A percentile compares a stretch with the other conserved stretches of the same genome.
These are phyloP conservation scores for Sinosuthora webbiana DNA, from an alignment of 2,113 vertebrate genomes.

Conservation along the genomic window DNA sequence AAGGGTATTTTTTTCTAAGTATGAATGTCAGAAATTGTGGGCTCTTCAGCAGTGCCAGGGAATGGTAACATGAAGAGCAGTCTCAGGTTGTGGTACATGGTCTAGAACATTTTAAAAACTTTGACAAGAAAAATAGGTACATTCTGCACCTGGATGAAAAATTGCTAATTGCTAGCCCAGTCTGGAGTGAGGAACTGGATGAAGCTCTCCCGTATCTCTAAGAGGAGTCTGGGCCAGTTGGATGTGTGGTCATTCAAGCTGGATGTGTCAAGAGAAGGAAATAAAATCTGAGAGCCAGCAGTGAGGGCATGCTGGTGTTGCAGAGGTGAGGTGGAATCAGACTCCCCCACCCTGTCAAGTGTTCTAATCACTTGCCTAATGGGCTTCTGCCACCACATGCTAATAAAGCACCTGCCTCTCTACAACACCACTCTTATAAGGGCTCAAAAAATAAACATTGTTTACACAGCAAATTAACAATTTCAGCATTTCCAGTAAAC, in stretches of 20 bases:
- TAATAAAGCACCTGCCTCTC: background rate
- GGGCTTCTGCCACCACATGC: background rate
- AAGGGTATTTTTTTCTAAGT: background rate
- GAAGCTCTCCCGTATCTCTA: accelerated
- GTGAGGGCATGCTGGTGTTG: accelerated
- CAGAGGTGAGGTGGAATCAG: background rate
- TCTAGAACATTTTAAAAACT: background rate
- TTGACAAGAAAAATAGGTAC: background rate
- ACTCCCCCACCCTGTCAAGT: background rate
- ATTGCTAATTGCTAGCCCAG: background rate
- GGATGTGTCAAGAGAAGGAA: background rate
- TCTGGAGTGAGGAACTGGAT: background rate
- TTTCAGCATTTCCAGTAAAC: background rate
- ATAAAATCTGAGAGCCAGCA: background rate
- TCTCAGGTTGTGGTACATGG: background rate
- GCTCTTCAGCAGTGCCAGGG: background rate
- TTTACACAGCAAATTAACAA: background rate
- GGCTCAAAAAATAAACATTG: background rate
- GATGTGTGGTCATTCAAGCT: background rate
- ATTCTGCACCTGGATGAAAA: background rate
- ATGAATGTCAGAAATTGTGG: background rate
- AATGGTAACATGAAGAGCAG: background rate
- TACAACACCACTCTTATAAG: background rate
- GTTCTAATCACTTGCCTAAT: background rate
- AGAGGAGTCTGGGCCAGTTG: background rate